phyloP scores from a whole-genome alignment of 2,888 invertebrate species.

The Drosophila cognata region DNA sequence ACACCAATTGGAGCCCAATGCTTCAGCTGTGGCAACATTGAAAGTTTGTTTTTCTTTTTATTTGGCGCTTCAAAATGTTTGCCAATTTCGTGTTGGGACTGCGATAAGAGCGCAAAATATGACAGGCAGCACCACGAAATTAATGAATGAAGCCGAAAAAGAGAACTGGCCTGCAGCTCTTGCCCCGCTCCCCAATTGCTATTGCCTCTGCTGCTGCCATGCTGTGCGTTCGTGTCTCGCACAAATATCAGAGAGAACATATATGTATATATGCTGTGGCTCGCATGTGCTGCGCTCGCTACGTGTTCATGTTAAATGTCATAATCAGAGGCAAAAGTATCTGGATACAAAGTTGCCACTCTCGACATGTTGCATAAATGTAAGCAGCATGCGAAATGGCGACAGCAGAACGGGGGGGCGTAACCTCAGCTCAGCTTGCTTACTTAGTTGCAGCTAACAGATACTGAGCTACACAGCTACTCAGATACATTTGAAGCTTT shows the following conservation, averaged over 20 bases:
- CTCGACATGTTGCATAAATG: constrained; percentile 65
- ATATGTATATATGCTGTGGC: constrained; percentile 48
- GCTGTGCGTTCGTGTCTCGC: constrained; percentile 55
- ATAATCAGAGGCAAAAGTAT: constrained; percentile 69
- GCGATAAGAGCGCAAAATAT: constrained; percentile 62
- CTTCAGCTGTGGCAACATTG: constrained; percentile 19
- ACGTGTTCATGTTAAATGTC: constrained; percentile 80
- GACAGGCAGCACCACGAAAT: constrained; percentile 50
- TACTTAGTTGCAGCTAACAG: constrained; percentile 50
- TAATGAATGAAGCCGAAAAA: constrained; percentile 51
- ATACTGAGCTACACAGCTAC: constrained; percentile 34
- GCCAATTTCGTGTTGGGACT: constrained; percentile 54
- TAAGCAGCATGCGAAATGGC: constrained; percentile 67
- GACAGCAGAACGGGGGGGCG: constrained; percentile 35
- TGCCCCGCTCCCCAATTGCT: background rate
- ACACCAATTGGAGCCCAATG: constrained; percentile 13
- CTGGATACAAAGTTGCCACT: constrained; percentile 62
- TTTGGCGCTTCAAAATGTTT: constrained; percentile 54
- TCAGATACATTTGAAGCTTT: constrained; percentile 2
- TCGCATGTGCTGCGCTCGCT: constrained; percentile 67
- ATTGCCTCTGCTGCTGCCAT: constrained; percentile 27
- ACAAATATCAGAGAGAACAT: constrained; percentile 22
- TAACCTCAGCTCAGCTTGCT: constrained; percentile 47
- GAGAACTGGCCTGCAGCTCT: constrained; percentile 42
- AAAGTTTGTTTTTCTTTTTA: constrained; percentile 15